Evolutionary conservation across 1,140 invertebrate species (phyloP).

Genomic region (Glossosoma conforme): DNA sequence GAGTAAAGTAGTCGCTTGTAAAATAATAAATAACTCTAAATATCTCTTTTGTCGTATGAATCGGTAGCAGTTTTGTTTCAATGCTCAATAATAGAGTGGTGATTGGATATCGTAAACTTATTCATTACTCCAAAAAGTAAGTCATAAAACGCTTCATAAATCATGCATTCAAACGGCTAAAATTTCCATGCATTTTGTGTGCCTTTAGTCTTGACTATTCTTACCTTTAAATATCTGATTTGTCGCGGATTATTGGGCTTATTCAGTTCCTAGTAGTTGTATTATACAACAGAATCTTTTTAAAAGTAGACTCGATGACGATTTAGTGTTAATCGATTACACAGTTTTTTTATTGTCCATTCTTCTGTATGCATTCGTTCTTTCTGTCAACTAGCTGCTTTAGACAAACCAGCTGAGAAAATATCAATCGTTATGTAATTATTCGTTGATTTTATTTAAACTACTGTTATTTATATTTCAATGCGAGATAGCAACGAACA

Average conservation of each 20-base stretch:
- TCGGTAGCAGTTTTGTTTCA: slow-evolving; percentile 21
- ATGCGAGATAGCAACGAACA: too few relatives aligned
- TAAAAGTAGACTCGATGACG: slow-evolving; percentile 4
- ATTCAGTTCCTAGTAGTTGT: slow-evolving; percentile 21
- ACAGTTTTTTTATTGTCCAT: too few relatives aligned
- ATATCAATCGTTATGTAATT: too few relatives aligned
- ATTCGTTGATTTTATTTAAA: too few relatives aligned
- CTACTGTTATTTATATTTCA: too few relatives aligned
- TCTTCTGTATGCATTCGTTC: too few relatives aligned
- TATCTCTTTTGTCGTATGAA: slow-evolving; percentile 16
- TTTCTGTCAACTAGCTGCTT: too few relatives aligned
- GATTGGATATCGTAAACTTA: slow-evolving; percentile 14
- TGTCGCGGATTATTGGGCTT: slow-evolving; percentile 22
- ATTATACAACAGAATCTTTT: slow-evolving; percentile 7
- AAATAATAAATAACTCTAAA: slow-evolving; percentile 32
- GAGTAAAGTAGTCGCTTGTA: too few relatives aligned
- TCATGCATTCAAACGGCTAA: slow-evolving; percentile 12
- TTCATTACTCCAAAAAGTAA: slow-evolving; percentile 13
- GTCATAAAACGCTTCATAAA: slow-evolving; percentile 20
- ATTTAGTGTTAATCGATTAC: slow-evolving; percentile 22
- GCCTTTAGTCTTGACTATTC: too few relatives aligned
- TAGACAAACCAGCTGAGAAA: too few relatives aligned
- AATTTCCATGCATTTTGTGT: too few relatives aligned
- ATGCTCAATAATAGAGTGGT: slow-evolving; percentile 19
- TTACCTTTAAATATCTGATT: slow-evolving; percentile 22